Evolutionary conservation across 2,888 invertebrate genomes (phyloP).

Genomic region (Schrankia costaestrigalis): DNA sequence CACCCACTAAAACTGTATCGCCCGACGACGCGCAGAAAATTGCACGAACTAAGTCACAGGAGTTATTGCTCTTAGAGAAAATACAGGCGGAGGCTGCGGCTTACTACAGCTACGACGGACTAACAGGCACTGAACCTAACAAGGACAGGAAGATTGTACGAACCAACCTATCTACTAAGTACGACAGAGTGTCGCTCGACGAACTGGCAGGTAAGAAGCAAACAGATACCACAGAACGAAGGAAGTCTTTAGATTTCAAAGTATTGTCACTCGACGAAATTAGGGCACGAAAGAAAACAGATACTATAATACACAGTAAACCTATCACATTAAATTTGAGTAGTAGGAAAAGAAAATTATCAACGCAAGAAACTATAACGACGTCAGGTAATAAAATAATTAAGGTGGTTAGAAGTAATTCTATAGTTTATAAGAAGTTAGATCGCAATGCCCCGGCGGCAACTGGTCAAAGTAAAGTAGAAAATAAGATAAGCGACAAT

Average conservation of each 20-base stretch:
- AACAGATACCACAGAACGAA: constrained; percentile 31
- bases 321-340: constrained; percentile 62
- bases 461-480: constrained; percentile 39
- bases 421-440: constrained; percentile 69
- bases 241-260: constrained; percentile 65
- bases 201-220: constrained; percentile 68
- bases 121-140: constrained; percentile 35
- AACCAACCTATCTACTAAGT: constrained; percentile 56
- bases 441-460: constrained; percentile 44
- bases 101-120: constrained; percentile 83
- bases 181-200: constrained; percentile 74
- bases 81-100: constrained; percentile 87
- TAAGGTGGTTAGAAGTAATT: constrained; percentile 71
- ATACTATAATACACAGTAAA: constrained; percentile 41
- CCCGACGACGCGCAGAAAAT: constrained; percentile 49
- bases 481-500: constrained; percentile 44
- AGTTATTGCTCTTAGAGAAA: constrained; percentile 84
- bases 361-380: constrained; percentile 66
- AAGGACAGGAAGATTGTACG: constrained; percentile 53
- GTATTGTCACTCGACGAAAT: constrained; percentile 77
- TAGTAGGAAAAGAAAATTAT: constrained; percentile 62
- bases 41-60: constrained; percentile 82
- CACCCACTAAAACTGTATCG: constrained; percentile 75
- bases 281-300: constrained; percentile 58
- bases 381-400: constrained; percentile 70